Evolutionary conservation across 2,113 vertebrate species (phyloP).

Genomic region (Tragelaphus scriptus): DNA sequence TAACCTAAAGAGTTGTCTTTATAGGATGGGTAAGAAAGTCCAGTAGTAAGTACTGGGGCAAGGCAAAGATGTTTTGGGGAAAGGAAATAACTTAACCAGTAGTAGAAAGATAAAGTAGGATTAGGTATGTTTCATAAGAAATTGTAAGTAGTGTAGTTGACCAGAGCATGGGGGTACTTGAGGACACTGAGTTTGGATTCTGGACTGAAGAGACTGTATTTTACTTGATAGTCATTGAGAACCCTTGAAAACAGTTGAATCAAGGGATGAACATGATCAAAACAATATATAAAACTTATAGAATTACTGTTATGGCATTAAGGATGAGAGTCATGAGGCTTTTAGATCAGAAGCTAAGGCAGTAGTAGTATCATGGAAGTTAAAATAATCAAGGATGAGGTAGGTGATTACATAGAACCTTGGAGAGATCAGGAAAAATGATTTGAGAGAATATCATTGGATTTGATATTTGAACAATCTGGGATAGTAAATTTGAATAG

Average conservation of each 20-base stretch:
- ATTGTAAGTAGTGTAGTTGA: not conserved
- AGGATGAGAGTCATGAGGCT: not conserved
- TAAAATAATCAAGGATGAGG: not conserved
- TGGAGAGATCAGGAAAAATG: not conserved
- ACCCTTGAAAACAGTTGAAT: not conserved
- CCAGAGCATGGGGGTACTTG: not conserved
- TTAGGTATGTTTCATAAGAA: not conserved
- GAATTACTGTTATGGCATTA: not conserved
- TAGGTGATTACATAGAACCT: not conserved
- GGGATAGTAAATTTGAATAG: slow-evolving; percentile 18
- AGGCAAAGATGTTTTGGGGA: not conserved
- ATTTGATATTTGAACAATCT: slow-evolving; percentile 1
- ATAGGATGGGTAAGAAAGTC: not conserved
- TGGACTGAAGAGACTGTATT: not conserved
- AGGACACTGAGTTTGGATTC: not conserved
- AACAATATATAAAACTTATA: not conserved
- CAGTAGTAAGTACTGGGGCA: not conserved
- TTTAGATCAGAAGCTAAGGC: not conserved
- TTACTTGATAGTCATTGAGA: not conserved
- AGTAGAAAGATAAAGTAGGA: not conserved
- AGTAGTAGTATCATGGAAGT: not conserved
- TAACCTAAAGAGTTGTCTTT: not conserved
- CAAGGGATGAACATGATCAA: not conserved
- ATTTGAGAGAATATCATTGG: not conserved
- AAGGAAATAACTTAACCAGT: not conserved